These are phyloP conservation scores for Pocillopora meandrina DNA, from an alignment of 92 coral and sea anemone species.

Conservation along the genomic window DNA sequence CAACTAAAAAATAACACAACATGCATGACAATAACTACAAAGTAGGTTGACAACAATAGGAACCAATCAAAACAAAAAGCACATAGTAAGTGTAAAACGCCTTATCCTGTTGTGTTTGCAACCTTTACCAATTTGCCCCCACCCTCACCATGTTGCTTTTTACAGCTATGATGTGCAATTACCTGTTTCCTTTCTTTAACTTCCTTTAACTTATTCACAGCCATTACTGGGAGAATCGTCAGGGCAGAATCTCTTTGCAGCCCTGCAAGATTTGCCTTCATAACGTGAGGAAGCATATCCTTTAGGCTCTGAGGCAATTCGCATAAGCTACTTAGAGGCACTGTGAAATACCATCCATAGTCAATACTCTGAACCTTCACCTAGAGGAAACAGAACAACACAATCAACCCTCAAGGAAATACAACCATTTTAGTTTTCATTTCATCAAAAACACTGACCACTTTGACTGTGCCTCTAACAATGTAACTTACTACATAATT, in stretches of 20 bases:
- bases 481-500: no score
- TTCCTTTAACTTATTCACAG: neutral
- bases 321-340: neutral
- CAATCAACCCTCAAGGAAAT: neutral
- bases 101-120: no score
- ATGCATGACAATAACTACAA: no score
- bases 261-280: conserved; percentile 28
- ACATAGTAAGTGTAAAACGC: no score
- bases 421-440: no score
- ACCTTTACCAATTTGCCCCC: no score
- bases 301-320: conserved; percentile 24
- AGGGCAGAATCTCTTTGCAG: neutral
- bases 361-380: conserved; percentile 28
- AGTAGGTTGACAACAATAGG: no score
- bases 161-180: neutral
- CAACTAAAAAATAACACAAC: no score
- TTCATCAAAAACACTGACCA: no score
- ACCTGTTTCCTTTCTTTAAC: conserved; percentile 5
- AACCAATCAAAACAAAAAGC: no score
- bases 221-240: neutral
- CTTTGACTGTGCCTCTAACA: no score
- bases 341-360: conserved; percentile 8
- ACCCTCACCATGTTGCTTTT: no score
- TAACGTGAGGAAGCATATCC: conserved; percentile 11
- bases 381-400: neutral